A percentile compares a stretch with the other conserved stretches of the same genome.
Evolutionary conservation across 2,888 invertebrate genomes (phyloP).

Genomic region (Dimorphilus gyrociliatus): DNA sequence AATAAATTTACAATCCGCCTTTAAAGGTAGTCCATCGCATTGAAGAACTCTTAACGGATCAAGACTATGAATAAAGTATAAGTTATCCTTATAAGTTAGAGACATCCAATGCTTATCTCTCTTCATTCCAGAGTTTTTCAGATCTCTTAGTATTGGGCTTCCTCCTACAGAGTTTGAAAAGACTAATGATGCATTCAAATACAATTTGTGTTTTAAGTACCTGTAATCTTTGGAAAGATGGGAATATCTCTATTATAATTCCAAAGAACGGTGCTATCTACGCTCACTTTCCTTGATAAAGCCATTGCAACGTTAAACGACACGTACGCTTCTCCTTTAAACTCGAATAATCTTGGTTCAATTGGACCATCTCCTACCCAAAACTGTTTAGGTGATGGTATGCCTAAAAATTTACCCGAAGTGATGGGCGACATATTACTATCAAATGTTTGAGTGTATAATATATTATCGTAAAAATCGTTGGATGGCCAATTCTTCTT

Average conservation of each 20-base stretch:
- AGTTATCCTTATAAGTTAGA: neutral
- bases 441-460: constrained; percentile 1
- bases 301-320: constrained; percentile 1
- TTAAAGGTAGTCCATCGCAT: neutral
- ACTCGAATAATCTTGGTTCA: neutral
- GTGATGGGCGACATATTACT: neutral
- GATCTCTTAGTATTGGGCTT: neutral
- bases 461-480: constrained; percentile 1
- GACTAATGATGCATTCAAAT: no score
- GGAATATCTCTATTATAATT: constrained; percentile 1
- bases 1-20: neutral
- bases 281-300: neutral
- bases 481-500: neutral
- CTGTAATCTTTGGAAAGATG: neutral
- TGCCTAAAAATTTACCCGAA: neutral
- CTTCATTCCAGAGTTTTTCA: neutral
- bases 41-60: constrained; percentile 1
- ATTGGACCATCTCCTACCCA: constrained; percentile 1
- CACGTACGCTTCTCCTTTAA: neutral
- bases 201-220: no score
- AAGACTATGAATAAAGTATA: constrained; percentile 2
- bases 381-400: constrained; percentile 1
- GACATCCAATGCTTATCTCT: constrained; percentile 2
- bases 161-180: no score
- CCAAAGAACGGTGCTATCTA: constrained; percentile 1